These are phyloP conservation scores for Phyto melanocephala DNA, from an alignment of 2,888 invertebrate genomes.

Conservation along the genomic window DNA sequence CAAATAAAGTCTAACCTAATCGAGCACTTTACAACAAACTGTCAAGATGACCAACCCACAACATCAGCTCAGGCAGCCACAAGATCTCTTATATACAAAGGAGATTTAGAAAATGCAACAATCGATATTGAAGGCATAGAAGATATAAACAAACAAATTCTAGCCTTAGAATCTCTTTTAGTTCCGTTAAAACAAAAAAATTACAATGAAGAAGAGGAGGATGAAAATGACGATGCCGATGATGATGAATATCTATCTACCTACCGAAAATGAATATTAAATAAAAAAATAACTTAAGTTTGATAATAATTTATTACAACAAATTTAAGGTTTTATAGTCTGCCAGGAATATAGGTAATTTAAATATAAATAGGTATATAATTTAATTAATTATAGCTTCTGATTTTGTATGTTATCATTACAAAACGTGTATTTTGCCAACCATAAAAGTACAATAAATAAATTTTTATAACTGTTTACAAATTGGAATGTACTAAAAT, in stretches of 20 bases:
- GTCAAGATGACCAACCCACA: conserved; percentile 34
- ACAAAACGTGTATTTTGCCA: conserved; percentile 19
- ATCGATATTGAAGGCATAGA: conserved; percentile 43
- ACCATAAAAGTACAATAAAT: not conserved
- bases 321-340: conserved; percentile 32
- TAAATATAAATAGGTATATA: conserved; percentile 15
- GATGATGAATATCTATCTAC: not conserved
- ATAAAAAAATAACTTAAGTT: not conserved
- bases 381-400: conserved; percentile 8
- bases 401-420: no score
- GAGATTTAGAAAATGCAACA: not conserved
- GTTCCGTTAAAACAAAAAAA: conserved; percentile 41
- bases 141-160: conserved; percentile 54
- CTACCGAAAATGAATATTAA: conserved; percentile 20
- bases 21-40: conserved; percentile 3
- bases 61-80: conserved; percentile 43
- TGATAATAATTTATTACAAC: conserved; percentile 14
- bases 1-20: conserved; percentile 52
- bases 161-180: conserved; percentile 47
- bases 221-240: conserved; percentile 55
- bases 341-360: conserved; percentile 28
- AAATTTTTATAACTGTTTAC: conserved; percentile 14
- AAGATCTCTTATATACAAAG: not conserved
- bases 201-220: conserved; percentile 20
- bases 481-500: conserved; percentile 43